Percentiles rank a stretch among this genome's conserved stretches.
Evolutionary conservation across 2,113 vertebrate species (phyloP).

Genomic region (Ceyx cyanopectus): DNA sequence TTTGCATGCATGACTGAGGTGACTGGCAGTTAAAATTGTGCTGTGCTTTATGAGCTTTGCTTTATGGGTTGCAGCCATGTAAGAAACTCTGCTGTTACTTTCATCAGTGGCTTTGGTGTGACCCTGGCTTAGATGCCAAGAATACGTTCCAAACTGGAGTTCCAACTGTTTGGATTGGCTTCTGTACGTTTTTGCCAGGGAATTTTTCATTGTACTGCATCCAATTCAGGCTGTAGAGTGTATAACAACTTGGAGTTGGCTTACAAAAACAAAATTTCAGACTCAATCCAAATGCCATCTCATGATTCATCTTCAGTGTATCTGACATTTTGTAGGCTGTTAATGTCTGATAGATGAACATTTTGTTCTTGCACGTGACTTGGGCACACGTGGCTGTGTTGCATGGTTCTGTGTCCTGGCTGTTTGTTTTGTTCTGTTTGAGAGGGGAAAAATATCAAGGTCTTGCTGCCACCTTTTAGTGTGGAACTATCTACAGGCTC

Average conservation of each 20-base stretch:
- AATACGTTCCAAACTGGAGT: not conserved
- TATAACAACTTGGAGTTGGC: not conserved
- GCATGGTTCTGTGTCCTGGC: not conserved
- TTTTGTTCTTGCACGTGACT: not conserved
- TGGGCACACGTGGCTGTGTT: not conserved
- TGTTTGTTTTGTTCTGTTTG: not conserved
- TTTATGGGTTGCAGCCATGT: not conserved
- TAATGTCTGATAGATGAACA: not conserved
- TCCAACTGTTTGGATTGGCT: not conserved
- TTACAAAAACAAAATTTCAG: not conserved
- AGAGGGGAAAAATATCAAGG: not conserved
- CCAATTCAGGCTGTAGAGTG: not conserved
- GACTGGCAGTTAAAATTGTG: not conserved
- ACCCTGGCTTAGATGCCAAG: not conserved
- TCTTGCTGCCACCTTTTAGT: not conserved
- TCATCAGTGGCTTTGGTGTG: not conserved
- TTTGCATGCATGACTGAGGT: not conserved
- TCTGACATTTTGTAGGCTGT: not conserved
- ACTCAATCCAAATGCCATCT: not conserved
- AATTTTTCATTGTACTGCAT: not conserved
- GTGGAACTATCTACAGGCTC: not conserved
- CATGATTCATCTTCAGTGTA: not conserved
- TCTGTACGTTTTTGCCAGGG: not conserved
- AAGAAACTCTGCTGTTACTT: not conserved
- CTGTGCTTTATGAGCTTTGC: not conserved